These are phyloP conservation scores for Andrena bucephala DNA, from an alignment of 2,888 invertebrate genomes.

Conservation along the genomic window DNA sequence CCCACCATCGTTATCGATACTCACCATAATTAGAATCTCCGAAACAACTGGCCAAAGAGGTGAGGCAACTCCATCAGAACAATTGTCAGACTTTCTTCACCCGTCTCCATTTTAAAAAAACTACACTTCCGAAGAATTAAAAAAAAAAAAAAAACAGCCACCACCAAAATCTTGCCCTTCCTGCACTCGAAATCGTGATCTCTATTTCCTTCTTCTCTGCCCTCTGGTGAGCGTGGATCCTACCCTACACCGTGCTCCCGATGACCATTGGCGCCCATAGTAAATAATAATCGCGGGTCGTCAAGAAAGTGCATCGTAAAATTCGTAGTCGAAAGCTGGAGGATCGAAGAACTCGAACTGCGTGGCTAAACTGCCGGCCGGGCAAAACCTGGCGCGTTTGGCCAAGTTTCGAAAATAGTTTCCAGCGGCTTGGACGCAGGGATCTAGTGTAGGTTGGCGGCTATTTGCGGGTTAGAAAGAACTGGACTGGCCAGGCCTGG, in stretches of 20 bases:
- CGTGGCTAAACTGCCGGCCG: constrained; percentile 55
- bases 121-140: neutral
- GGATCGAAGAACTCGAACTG: constrained; percentile 17
- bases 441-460: constrained; percentile 58
- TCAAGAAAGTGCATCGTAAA: neutral
- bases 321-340: constrained; percentile 4
- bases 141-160: neutral
- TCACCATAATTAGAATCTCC: constrained; percentile 36
- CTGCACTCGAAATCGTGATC: neutral
- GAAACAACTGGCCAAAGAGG: constrained; percentile 9
- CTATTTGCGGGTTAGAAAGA: constrained; percentile 74
- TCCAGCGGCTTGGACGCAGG: constrained; percentile 59
- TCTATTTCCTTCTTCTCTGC: neutral
- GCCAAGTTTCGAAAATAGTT: constrained; percentile 78
- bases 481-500: constrained; percentile 54
- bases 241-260: neutral
- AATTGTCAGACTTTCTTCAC: neutral
- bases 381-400: constrained; percentile 70
- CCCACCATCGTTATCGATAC: neutral
- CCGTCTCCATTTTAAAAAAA: neutral
- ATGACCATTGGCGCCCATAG: no score
- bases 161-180: neutral
- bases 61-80: constrained; percentile 11
- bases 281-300: neutral
- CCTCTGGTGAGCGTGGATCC: neutral